Evolutionary conservation across 1,140 invertebrate genomes (phyloP), one percentile per base, ranked within the genome.

Genomic region (Dinoponera quadriceps): DNA sequence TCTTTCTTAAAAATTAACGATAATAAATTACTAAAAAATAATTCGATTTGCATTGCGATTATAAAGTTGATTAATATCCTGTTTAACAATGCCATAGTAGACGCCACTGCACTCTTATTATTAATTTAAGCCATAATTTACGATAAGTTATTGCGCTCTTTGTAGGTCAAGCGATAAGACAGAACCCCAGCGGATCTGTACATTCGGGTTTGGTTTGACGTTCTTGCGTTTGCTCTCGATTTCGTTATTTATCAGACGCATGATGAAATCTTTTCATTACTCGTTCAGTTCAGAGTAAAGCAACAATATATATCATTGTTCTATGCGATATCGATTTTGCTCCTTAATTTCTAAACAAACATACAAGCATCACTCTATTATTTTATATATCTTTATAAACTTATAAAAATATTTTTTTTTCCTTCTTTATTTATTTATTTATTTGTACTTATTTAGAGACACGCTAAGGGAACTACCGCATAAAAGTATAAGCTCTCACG

Each of bases 101-200:
- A 55, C 62, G 22, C 22, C 16, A 1, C 27, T 3, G 51, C 16
- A 16, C 16, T 62, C 57, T n/a, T 68, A 68, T n/a, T n/a, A n/a
- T n/a, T n/a, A 68, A 62, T 78, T 78, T 68, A 57, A 68, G 57
- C 18, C 14, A 20, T 7, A 55, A 20, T 16, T 22, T 22, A 14
- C n/a, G 49, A 78, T 78, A 78, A 55, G 27, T 55, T 77, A 68
- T 20, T 27, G 3, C 16, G 7, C 29, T 0, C 11, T 9, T 44
- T 9, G 38, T 44, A 9, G 49, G 75, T 78, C 75, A 78, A 5
- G 22, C 22, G 75, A 78, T 78, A 78, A 68, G 16, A 5, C 18
- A 49, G 51, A 78, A 68, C 75, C 38, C 75, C 75, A 78, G n/a
- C 63, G 22, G 38, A 78, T 78, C n/a, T 65, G 4, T 18, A n/a